Percentiles rank a stretch among this genome's conserved stretches.
phyloP scores from a whole-genome alignment of 2,797 vertebrate species.

The Heterohyrax brucei region DNA sequence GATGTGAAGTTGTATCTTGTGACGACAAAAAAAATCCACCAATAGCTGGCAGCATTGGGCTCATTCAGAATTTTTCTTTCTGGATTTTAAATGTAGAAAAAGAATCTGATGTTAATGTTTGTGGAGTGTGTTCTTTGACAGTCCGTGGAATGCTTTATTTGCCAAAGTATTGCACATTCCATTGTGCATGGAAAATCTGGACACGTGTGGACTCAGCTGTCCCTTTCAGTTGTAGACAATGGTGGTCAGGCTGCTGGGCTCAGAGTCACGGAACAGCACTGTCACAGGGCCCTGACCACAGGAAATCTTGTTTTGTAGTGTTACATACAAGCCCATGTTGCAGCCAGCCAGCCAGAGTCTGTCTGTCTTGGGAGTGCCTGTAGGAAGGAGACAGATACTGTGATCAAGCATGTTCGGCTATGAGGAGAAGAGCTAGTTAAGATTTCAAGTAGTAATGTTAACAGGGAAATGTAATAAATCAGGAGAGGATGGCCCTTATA shows the following conservation, averaged over 20 bases:
- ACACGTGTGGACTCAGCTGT: accelerated
- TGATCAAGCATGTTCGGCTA: background rate
- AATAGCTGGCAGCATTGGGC: background rate
- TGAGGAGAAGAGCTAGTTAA: constrained; percentile 31
- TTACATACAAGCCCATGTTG: background rate
- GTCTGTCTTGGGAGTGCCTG: background rate
- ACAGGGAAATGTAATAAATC: background rate
- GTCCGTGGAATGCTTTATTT: background rate
- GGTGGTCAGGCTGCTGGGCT: background rate
- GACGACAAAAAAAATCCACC: constrained; percentile 41
- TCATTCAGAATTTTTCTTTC: background rate
- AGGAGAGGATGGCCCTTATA: constrained; percentile 69
- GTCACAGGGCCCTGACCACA: background rate
- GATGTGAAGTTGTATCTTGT: constrained; percentile 65
- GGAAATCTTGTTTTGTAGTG: background rate
- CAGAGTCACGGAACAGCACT: background rate
- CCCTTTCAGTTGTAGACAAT: background rate
- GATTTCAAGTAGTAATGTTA: constrained; percentile 41
- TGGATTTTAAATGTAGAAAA: background rate
- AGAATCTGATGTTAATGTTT: background rate
- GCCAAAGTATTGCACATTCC: too few relatives aligned
- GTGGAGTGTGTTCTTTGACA: background rate
- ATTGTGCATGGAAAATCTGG: background rate
- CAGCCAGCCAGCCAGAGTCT: background rate
- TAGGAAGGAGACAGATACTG: background rate